Evolutionary conservation across 2,888 invertebrate species (phyloP), one percentile per base, ranked within the genome.

Genomic region (Drosophila tanythrix): DNA sequence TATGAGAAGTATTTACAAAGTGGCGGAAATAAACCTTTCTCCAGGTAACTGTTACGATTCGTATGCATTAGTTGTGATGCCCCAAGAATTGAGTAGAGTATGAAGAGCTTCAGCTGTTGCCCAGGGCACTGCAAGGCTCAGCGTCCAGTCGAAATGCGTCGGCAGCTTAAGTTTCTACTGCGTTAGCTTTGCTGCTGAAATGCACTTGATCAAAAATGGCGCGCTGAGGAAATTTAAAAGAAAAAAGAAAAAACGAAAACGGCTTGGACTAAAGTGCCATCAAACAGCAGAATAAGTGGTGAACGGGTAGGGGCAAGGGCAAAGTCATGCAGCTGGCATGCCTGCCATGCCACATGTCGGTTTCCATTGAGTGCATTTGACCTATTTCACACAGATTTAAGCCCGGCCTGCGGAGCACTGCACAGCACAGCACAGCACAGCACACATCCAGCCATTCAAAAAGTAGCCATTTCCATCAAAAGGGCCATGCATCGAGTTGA

Each of bases 151-250:
- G n/a, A 57, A 76, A 68, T 59, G n/a, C 27, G 75, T 63, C 61
- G 62, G 68, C 82, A 73, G 76, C 77, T 81, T 74, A 66, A 76
- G 77, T 89, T 87, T 87, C 89, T 88, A 69, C 89, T 84, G 89
- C 76, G 85, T 83, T 88, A 83, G 77, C 56, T 84, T 70, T 71
- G 60, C 52, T 74, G 74, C 70, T 70, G 73, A 82, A 89, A 81
- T 89, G 88, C 85, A 83, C 85, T 85, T 81, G 85, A 83, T 88
- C 89, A 82, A 88, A 87, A 83, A 74, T 80, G 85, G 88, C 74
- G 78, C 77, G 64, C 63, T 70, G 69, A 53, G 69, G 25, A 81
- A 78, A 76, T 73, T 61, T 36, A 21, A 53, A 46, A 43, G 51
- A 31, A 36, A 51, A 18, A 11, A 35, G 40, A n/a, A 27, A 57